These are phyloP conservation scores for Cepaea hortensis DNA, from an alignment of 2,888 invertebrate genomes.

Conservation along the genomic window DNA sequence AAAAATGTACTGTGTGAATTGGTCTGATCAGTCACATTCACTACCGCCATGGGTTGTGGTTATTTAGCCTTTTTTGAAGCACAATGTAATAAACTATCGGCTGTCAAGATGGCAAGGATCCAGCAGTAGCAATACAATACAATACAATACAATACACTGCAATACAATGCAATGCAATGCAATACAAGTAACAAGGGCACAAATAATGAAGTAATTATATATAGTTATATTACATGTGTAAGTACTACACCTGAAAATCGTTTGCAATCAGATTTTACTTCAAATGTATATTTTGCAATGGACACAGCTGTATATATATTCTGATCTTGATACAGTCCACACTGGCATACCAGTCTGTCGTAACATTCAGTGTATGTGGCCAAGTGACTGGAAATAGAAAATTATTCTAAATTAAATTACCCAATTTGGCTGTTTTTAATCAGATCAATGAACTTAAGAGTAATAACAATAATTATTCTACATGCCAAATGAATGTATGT, in stretches of 20 bases:
- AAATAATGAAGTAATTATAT: too few relatives aligned
- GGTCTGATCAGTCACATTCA: too few relatives aligned
- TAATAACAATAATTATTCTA: background rate
- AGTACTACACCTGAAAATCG: slow-evolving; percentile 6
- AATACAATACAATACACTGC: background rate
- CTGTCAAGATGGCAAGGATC: too few relatives aligned
- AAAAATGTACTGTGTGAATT: too few relatives aligned
- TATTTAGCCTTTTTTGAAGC: too few relatives aligned
- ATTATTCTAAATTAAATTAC: background rate
- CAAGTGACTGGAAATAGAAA: slow-evolving; percentile 10
- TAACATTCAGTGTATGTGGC: slow-evolving; percentile 6
- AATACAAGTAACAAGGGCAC: too few relatives aligned
- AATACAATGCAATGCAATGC: too few relatives aligned
- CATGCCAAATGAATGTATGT: too few relatives aligned
- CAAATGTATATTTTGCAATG: slow-evolving; percentile 28
- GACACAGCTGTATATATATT: slow-evolving; percentile 20
- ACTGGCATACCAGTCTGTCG: slow-evolving; percentile 15
- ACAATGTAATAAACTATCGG: slow-evolving; percentile 14
- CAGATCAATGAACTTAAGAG: background rate
- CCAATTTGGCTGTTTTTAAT: background rate
- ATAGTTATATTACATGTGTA: background rate
- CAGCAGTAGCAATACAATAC: background rate
- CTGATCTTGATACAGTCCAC: slow-evolving; percentile 10
- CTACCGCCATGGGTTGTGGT: too few relatives aligned
- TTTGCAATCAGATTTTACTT: slow-evolving; percentile 4